Evolutionary conservation across 2,113 vertebrate genomes (phyloP).

Genomic region (Sinocyclocheilus anshuiensis): DNA sequence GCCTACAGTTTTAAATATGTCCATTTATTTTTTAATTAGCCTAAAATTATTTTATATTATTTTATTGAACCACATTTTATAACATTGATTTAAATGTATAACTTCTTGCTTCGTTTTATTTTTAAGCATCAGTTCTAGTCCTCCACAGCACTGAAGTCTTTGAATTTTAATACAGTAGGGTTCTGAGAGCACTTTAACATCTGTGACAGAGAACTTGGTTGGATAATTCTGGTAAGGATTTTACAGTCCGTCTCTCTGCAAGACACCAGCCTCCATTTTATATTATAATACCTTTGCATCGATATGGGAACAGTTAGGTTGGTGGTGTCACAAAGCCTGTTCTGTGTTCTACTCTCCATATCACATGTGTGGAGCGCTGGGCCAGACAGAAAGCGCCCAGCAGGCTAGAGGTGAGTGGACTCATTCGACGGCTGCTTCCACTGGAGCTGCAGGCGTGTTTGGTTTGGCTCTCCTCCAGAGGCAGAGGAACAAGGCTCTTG

Average conservation of each 20-base stretch:
- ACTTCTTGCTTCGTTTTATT: neutral
- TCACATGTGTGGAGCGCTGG: constrained; percentile 44
- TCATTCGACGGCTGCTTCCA: constrained; percentile 53
- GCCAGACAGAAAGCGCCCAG: constrained; percentile 53
- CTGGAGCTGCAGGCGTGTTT: constrained; percentile 68
- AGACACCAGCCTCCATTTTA: constrained; percentile 41
- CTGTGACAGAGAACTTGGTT: neutral
- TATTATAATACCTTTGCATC: constrained; percentile 49
- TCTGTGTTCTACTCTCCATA: constrained; percentile 58
- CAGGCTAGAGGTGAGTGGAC: constrained; percentile 42
- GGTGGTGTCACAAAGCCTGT: constrained; percentile 56
- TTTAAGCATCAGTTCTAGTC: neutral
- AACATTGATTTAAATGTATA: neutral
- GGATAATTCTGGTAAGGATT: neutral
- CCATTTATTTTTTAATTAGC: neutral
- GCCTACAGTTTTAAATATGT: neutral
- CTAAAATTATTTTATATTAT: neutral
- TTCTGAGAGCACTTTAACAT: neutral
- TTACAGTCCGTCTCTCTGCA: neutral
- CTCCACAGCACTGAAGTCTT: neutral
- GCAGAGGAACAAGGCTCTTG: constrained; percentile 56
- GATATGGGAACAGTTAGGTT: constrained; percentile 58
- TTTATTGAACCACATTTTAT: neutral
- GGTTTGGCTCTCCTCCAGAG: constrained; percentile 69
- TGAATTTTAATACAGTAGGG: neutral